A percentile compares a stretch with the other conserved stretches of the same genome.
These are phyloP conservation scores for Nebria salina DNA, from an alignment of 2,888 invertebrate species.

Conservation along the genomic window DNA sequence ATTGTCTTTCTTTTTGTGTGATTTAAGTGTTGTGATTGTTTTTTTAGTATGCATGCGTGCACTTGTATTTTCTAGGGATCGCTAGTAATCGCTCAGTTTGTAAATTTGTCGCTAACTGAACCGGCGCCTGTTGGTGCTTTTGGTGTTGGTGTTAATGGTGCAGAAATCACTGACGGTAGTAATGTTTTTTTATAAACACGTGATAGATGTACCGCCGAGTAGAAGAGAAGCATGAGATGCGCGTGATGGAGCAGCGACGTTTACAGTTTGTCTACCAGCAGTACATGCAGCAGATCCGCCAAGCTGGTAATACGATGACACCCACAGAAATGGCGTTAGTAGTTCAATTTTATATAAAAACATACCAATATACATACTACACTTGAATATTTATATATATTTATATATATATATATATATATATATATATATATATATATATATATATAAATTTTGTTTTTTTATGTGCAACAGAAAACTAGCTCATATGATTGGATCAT, in stretches of 20 bases:
- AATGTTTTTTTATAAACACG: constrained; percentile 14
- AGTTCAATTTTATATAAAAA: no score
- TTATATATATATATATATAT: no score
- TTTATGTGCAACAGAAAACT: constrained; percentile 17
- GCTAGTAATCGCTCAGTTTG: neutral
- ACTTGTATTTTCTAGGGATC: neutral
- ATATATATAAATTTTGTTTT: no score
- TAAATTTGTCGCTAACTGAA: neutral
- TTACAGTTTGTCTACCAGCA: constrained; percentile 36
- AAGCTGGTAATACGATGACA: constrained; percentile 22
- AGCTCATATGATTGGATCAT: constrained; percentile 24
- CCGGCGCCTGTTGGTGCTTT: neutral
- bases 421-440: no score
- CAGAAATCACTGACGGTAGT: neutral
- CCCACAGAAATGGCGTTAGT: constrained; percentile 28
- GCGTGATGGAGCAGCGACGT: constrained; percentile 36
- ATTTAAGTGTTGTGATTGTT: neutral
- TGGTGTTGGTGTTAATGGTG: neutral
- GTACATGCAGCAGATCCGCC: constrained; percentile 35
- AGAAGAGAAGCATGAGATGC: constrained; percentile 33
- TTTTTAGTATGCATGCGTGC: neutral
- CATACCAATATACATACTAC: no score
- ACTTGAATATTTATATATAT: no score
- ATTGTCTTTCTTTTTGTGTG: neutral
- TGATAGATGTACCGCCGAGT: constrained; percentile 39